phyloP scores from a whole-genome alignment of 1,140 invertebrate species.

The Drosophila persimilis region DNA sequence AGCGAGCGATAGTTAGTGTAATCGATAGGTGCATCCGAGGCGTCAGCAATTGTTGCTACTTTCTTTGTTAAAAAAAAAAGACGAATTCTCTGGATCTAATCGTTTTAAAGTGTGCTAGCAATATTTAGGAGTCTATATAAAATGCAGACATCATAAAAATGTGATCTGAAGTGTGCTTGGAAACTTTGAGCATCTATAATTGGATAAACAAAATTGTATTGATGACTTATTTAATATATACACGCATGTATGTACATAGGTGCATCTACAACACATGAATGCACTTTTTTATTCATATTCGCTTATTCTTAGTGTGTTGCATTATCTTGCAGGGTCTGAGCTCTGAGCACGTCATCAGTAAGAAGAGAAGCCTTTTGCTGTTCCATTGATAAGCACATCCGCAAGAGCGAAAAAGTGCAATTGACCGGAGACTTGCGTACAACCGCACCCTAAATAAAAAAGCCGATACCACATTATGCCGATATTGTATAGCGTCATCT shows the following conservation, averaged over 20 bases:
- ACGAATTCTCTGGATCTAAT: neutral
- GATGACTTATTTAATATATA: neutral
- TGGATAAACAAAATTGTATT: constrained; percentile 1
- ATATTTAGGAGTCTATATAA: neutral
- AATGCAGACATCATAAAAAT: neutral
- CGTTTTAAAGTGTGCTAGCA: neutral
- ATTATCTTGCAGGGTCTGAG: constrained; percentile 12
- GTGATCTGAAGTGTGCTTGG: neutral
- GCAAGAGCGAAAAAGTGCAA: constrained; percentile 1
- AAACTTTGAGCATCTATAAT: constrained; percentile 1
- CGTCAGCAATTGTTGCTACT: constrained; percentile 5
- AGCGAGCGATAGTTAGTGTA: no score
- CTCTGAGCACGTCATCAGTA: constrained; percentile 12
- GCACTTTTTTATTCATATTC: constrained; percentile 5
- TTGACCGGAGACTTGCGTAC: constrained; percentile 7
- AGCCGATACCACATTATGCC: constrained; percentile 86
- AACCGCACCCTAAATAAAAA: constrained; percentile 27
- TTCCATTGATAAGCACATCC: constrained; percentile 21
- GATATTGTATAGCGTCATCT: constrained; percentile 94
- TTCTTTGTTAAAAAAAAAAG: constrained; percentile 4
- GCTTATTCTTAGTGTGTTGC: neutral
- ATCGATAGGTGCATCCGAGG: neutral
- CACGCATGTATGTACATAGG: no score
- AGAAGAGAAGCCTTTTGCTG: constrained; percentile 10
- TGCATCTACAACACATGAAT: no score